These are phyloP conservation scores for Cryptoprocta ferox DNA, from an alignment of 2,797 vertebrate species.

Conservation along the genomic window DNA sequence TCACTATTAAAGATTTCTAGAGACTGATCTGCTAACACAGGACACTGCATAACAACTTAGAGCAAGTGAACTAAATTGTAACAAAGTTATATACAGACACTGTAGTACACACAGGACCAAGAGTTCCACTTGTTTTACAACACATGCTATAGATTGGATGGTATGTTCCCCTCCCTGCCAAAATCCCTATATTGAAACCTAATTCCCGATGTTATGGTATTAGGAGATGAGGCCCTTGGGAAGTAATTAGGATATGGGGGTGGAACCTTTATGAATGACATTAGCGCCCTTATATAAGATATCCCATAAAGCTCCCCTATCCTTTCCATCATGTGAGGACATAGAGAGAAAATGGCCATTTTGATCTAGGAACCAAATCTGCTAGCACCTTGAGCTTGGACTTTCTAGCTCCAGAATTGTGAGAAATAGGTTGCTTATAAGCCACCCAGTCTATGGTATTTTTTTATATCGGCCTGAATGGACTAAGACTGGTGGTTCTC, in stretches of 20 bases:
- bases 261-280: too few species aligned
- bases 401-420: background rate
- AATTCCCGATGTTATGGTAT: background rate
- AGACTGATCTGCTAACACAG: background rate
- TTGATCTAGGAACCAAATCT: background rate
- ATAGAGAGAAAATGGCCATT: background rate
- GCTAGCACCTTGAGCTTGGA: background rate
- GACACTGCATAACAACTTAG: background rate
- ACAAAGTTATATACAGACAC: background rate
- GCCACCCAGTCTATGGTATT: background rate
- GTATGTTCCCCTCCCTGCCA: background rate
- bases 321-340: background rate
- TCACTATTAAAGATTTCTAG: background rate
- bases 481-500: too few species aligned
- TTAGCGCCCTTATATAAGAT: background rate
- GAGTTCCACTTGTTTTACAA: background rate
- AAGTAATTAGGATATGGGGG: background rate
- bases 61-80: background rate
- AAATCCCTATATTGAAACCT: background rate
- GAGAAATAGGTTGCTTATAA: background rate
- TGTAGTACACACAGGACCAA: fast-evolving
- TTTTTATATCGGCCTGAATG: background rate
- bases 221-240: background rate
- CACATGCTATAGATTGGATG: background rate
- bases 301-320: background rate